These are phyloP conservation scores for Ormia ochracea DNA, from an alignment of 2,888 invertebrate species.

Conservation along the genomic window DNA sequence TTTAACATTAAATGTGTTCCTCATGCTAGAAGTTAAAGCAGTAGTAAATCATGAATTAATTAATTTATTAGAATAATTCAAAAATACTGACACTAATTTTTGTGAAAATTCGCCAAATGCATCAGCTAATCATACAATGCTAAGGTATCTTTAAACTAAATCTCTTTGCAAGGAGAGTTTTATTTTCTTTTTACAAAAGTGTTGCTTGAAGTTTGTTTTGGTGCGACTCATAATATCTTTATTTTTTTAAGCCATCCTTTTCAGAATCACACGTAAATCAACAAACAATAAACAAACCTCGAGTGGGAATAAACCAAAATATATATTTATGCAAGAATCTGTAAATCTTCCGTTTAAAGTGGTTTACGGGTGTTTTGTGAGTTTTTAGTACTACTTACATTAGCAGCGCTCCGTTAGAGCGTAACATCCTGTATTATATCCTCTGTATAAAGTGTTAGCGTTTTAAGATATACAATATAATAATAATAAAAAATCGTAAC, in stretches of 20 bases:
- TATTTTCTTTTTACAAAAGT: too few species aligned
- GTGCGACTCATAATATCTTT: too few species aligned
- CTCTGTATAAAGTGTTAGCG: conserved; percentile 67
- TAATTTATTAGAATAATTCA: too few species aligned
- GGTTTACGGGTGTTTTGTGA: conserved; percentile 37
- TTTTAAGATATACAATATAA: conserved; percentile 41
- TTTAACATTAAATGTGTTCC: too few species aligned
- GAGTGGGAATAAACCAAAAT: conserved; percentile 7
- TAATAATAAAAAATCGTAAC: conserved; percentile 18
- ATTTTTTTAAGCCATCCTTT: neutral
- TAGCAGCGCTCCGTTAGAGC: conserved; percentile 77
- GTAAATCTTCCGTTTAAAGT: neutral
- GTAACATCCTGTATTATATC: conserved; percentile 77
- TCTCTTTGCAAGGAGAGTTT: too few species aligned
- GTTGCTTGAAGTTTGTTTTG: too few species aligned
- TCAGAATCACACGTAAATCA: conserved; percentile 12
- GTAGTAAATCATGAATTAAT: too few species aligned
- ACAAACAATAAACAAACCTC: neutral
- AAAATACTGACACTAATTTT: too few species aligned
- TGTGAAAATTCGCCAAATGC: too few species aligned
- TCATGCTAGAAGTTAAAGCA: too few species aligned
- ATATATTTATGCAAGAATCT: neutral
- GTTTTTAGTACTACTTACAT: conserved; percentile 71
- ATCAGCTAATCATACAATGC: too few species aligned
- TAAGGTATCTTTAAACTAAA: too few species aligned